Evolutionary conservation across 2,888 invertebrate genomes (phyloP).

Genomic region (Parapristionchus giblindavisi): DNA sequence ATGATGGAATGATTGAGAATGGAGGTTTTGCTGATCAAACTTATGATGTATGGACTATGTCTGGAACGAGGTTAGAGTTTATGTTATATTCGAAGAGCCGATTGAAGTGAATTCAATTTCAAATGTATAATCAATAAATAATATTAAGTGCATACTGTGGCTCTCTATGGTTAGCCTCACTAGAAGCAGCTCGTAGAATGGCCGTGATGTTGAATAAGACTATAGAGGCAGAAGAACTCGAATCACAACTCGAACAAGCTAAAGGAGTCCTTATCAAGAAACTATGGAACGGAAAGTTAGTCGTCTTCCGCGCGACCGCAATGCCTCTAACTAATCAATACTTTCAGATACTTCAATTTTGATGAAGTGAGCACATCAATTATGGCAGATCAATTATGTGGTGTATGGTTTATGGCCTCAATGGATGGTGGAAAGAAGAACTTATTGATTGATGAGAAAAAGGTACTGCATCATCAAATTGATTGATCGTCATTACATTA

Average conservation of each 20-base stretch:
- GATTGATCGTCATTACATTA: background rate
- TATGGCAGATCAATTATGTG: slow-evolving; percentile 92
- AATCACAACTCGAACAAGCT: slow-evolving; percentile 47
- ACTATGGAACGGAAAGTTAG: slow-evolving; percentile 56
- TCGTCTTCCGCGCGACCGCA: background rate
- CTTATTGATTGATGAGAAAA: slow-evolving; percentile 44
- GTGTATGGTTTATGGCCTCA: slow-evolving; percentile 82
- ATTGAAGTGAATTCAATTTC: background rate
- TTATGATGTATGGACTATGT: slow-evolving; percentile 90
- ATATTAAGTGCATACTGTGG: slow-evolving; percentile 86
- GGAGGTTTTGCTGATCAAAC: slow-evolving; percentile 85
- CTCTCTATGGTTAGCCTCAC: slow-evolving; percentile 85
- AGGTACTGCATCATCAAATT: slow-evolving; percentile 26
- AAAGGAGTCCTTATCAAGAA: slow-evolving; percentile 46
- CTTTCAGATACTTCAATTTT: slow-evolving; percentile 77
- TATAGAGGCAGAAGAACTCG: no score
- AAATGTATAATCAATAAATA: background rate
- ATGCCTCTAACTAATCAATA: background rate
- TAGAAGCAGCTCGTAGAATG: slow-evolving; percentile 70
- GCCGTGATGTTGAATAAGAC: slow-evolving; percentile 47
- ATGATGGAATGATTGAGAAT: slow-evolving; percentile 89
- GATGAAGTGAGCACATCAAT: slow-evolving; percentile 77
- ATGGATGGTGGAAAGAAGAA: slow-evolving; percentile 41
- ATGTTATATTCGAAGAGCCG: background rate
- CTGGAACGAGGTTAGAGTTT: slow-evolving; percentile 81